A percentile compares a stretch with the other conserved stretches of the same genome.
phyloP scores from a whole-genome alignment of 2,888 invertebrate species.

The Mechanitis messenoides region DNA sequence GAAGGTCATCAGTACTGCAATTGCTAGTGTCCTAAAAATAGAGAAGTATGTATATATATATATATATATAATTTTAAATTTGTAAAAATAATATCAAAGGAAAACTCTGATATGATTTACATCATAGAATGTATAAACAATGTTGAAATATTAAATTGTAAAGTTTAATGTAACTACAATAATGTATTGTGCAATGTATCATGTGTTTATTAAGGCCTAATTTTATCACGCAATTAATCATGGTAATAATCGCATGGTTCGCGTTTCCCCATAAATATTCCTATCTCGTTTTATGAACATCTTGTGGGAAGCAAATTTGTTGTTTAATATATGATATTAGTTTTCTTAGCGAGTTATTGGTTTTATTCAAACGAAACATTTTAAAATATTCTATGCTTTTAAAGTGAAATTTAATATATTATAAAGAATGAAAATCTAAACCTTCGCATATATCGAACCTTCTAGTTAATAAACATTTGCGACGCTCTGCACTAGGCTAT shows the following conservation, averaged over 20 bases:
- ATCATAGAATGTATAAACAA: no score
- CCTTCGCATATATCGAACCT: no score
- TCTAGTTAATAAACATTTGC: no score
- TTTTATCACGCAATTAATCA: conserved; percentile 26
- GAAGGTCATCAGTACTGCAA: conserved; percentile 45
- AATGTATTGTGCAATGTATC: conserved; percentile 7
- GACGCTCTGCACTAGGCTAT: no score
- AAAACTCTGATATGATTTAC: no score
- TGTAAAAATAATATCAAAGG: no score
- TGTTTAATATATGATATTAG: conserved; percentile 3
- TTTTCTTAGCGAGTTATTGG: conserved; percentile 1
- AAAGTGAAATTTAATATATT: no score
- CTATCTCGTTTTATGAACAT: conserved; percentile 14
- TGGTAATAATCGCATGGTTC: conserved; percentile 18
- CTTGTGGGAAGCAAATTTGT: conserved; percentile 11
- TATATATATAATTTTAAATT: no score
- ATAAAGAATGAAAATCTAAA: no score
- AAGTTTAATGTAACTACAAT: background rate
- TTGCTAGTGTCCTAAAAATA: conserved; percentile 45
- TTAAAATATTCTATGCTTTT: background rate
- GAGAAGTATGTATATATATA: no score
- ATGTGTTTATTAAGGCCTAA: conserved; percentile 22
- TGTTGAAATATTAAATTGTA: background rate
- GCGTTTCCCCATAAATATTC: conserved; percentile 21
- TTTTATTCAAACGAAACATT: background rate